Percentiles rank a stretch among this genome's conserved stretches.
Conservation (phyloP, 2,888 invertebrate genomes). For the Leptopilina drosophilae region DNA sequence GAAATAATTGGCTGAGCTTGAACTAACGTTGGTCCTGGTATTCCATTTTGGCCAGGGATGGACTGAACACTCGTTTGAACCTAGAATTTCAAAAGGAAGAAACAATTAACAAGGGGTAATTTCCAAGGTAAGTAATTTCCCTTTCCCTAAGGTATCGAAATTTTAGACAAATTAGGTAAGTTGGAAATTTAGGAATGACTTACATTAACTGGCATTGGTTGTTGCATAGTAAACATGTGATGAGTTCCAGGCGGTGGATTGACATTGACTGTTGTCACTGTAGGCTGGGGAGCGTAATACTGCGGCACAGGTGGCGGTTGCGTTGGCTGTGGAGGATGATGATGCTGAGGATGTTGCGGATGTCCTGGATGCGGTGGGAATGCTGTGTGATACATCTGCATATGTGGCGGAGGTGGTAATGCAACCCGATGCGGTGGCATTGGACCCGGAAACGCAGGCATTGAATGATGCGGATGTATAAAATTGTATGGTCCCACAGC, state of each 20-base stretch:
- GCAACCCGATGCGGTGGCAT: constrained; percentile 78
- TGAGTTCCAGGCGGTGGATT: constrained; percentile 73
- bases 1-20: constrained; percentile 74
- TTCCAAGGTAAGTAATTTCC: background rate
- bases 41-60: constrained; percentile 71
- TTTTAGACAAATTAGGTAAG: too few relatives aligned
- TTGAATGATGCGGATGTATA: constrained; percentile 81
- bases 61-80: constrained; percentile 73
- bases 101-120: too few relatives aligned
- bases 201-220: constrained; percentile 72
- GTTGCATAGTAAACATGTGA: constrained; percentile 75
- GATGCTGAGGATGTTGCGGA: constrained; percentile 76
- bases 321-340: constrained; percentile 75
- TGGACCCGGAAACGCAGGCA: constrained; percentile 78
- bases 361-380: constrained; percentile 71
- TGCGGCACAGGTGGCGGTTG: constrained; percentile 80
- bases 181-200: constrained; percentile 21
- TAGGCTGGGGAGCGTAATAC: constrained; percentile 73
- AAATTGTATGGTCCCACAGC: constrained; percentile 84
- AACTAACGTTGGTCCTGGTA: constrained; percentile 72
- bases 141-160: background rate
- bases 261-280: constrained; percentile 70
- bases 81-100: constrained; percentile 54
- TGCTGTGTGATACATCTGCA: constrained; percentile 79
- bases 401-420: constrained; percentile 76